Conservation (phyloP, 2,888 invertebrate genomes). For the Chalcosyrphus nemorum region DNA sequence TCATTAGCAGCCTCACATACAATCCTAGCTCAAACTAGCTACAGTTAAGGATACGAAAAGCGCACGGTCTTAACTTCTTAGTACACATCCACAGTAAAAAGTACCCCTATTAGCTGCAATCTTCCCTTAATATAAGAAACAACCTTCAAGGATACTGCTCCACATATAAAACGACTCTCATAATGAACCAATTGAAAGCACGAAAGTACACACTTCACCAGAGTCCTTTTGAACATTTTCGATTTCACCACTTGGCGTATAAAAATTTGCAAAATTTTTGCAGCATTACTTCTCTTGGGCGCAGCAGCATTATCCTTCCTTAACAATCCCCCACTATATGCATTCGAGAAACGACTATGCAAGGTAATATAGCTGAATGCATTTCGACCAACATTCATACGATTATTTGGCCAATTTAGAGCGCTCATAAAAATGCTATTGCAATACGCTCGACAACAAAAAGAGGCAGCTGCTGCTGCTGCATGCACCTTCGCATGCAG, state of each 20-base stretch:
- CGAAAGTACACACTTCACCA: neutral
- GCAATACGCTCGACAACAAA: slow-evolving; percentile 14
- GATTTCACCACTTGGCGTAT: slow-evolving; percentile 29
- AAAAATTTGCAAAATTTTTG: slow-evolving; percentile 31
- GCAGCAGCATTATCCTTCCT: slow-evolving; percentile 6
- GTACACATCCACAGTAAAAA: too few relatives aligned
- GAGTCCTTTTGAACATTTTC: too few relatives aligned
- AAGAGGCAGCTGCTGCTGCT: neutral
- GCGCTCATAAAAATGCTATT: slow-evolving; percentile 47
- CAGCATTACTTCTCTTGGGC: slow-evolving; percentile 9
- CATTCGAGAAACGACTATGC: neutral
- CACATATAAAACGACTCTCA: neutral
- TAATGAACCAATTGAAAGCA: neutral
- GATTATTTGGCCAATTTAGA: slow-evolving; percentile 59
- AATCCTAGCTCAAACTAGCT: too few relatives aligned
- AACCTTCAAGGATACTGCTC: neutral
- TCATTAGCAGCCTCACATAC: too few relatives aligned
- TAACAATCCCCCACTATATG: neutral
- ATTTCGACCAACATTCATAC: slow-evolving; percentile 20
- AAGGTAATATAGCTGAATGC: slow-evolving; percentile 33
- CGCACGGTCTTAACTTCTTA: too few relatives aligned
- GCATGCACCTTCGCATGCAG: slow-evolving; percentile 28
- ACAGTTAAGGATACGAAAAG: too few relatives aligned
- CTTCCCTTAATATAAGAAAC: too few relatives aligned
- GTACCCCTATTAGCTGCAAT: too few relatives aligned